phyloP scores from a whole-genome alignment of 2,797 vertebrate species.

The Arremon aurantiirostris region DNA sequence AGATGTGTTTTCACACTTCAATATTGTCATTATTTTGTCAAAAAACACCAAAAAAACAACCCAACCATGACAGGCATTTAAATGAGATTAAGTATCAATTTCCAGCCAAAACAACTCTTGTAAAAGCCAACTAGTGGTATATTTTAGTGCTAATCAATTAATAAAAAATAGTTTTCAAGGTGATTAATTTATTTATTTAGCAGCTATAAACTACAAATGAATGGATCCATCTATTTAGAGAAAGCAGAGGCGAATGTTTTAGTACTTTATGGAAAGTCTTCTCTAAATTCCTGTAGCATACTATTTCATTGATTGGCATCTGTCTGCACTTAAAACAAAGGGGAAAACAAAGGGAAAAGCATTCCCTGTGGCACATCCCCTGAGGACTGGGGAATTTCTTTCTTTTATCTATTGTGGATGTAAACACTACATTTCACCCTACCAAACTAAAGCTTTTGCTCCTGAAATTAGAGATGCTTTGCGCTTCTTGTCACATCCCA shows the following conservation, averaged over 20 bases:
- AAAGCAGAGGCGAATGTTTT: background rate
- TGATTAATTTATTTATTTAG: background rate
- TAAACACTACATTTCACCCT: conserved; percentile 33
- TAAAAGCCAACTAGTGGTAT: background rate
- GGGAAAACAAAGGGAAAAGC: conserved; percentile 2
- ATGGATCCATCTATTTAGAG: background rate
- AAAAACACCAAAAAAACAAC: background rate
- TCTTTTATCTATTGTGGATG: conserved; percentile 60
- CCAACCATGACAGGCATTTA: background rate
- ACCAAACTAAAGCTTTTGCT: conserved; percentile 55
- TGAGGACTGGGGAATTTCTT: conserved; percentile 29
- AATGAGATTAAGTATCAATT: background rate
- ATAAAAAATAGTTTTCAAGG: background rate
- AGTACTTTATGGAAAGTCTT: background rate
- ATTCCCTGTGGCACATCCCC: background rate
- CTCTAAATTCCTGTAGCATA: background rate
- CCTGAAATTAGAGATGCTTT: conserved; percentile 63
- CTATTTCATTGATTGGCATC: conserved; percentile 41
- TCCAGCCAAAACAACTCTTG: background rate
- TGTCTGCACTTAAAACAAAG: conserved; percentile 10
- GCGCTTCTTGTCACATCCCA: conserved; percentile 61
- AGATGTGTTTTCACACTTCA: background rate
- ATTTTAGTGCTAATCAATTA: background rate
- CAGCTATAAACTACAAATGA: background rate
- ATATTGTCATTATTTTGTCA: background rate